phyloP scores from a whole-genome alignment of 2,797 vertebrate species.

The Hybognathus amarus region DNA sequence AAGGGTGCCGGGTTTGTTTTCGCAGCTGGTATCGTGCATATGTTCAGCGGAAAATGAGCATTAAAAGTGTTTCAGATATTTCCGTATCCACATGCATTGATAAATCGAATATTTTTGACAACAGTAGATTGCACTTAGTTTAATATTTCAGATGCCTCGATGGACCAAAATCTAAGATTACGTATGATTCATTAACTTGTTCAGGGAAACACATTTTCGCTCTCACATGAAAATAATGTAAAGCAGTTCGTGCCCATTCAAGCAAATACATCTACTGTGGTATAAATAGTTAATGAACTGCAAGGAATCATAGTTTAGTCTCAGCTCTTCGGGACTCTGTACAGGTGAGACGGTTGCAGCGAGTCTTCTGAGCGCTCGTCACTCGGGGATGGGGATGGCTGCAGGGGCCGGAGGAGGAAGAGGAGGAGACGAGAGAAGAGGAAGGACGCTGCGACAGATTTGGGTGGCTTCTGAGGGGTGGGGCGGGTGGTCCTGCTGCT shows the following conservation, averaged over 20 bases:
- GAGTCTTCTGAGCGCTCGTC: constrained; percentile 5
- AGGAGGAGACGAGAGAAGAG: constrained; percentile 8
- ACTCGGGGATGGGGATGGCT: neutral
- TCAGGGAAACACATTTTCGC: neutral
- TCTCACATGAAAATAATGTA: neutral
- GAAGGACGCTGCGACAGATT: neutral
- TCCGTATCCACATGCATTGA: no score
- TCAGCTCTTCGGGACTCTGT: constrained; percentile 37
- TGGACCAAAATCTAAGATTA: neutral
- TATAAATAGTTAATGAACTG: neutral
- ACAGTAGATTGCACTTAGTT: no score
- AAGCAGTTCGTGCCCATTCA: neutral
- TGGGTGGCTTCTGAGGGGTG: constrained; percentile 35
- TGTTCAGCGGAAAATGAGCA: neutral
- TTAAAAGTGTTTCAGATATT: no score
- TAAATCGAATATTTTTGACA: neutral
- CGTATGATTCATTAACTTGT: neutral
- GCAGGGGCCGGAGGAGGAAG: constrained; percentile 1
- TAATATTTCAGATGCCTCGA: neutral
- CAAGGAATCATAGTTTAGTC: neutral
- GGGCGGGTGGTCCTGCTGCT: neutral
- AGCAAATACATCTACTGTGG: neutral
- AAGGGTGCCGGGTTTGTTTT: no score
- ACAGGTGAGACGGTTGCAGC: neutral
- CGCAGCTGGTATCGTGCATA: no score